A percentile compares a stretch with the other conserved stretches of the same genome.
Conservation (phyloP, 2,797 vertebrate genomes). For the Xiphophorus birchmanni region DNA sequence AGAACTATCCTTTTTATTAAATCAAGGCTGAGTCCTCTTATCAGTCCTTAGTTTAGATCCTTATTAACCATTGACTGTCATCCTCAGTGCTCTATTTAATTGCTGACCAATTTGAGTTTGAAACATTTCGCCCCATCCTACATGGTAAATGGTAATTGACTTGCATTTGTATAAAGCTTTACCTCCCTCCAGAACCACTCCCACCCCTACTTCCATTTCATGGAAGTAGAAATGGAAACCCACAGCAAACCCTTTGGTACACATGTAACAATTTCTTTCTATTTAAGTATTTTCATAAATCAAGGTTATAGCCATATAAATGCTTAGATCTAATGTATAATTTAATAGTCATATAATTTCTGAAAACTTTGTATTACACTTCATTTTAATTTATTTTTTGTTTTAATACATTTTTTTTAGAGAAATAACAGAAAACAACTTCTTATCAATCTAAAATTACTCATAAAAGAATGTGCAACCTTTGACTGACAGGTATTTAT, state of each 20-base stretch:
- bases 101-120: background rate
- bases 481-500: background rate
- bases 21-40: background rate
- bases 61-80: background rate
- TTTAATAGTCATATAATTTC: background rate
- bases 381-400: background rate
- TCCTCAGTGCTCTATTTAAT: background rate
- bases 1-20: background rate
- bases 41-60: background rate
- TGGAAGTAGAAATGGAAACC: background rate
- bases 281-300: background rate
- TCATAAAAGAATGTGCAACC: background rate
- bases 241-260: background rate
- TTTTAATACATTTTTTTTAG: background rate
- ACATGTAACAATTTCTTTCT: background rate
- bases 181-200: no score
- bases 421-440: background rate
- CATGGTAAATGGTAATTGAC: no score
- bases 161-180: no score
- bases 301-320: background rate
- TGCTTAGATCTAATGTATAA: background rate
- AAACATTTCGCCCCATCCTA: background rate
- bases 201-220: background rate
- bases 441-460: background rate
- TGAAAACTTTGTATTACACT: background rate